A percentile compares a stretch with the other conserved stretches of the same genome.
Evolutionary conservation across 2,113 vertebrate genomes (phyloP).

Genomic region (Nannobrachium achirus): DNA sequence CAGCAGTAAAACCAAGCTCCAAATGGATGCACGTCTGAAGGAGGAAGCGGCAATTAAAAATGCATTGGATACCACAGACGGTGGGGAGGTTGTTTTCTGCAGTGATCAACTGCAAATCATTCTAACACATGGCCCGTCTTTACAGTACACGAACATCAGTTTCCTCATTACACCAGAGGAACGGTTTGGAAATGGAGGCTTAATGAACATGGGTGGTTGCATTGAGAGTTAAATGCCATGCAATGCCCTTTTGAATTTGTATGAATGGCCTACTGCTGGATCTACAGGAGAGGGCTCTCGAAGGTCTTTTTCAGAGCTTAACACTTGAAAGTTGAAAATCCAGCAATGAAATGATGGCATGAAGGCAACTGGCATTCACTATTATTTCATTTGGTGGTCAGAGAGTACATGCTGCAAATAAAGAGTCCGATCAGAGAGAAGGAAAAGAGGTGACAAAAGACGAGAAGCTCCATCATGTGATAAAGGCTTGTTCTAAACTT

Average conservation of each 20-base stretch:
- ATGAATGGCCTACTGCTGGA: slow-evolving; percentile 4
- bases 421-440: no score
- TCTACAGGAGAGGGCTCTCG: not conserved
- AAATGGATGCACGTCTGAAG: slow-evolving; percentile 24
- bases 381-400: not conserved
- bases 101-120: not conserved
- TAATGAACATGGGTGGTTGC: not conserved
- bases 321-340: not conserved
- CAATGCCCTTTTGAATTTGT: not conserved
- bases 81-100: not conserved
- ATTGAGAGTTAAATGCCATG: slow-evolving; percentile 9
- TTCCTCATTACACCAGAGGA: not conserved
- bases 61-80: slow-evolving; percentile 26
- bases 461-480: not conserved
- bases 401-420: not conserved
- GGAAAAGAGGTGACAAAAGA: no score
- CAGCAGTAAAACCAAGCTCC: slow-evolving; percentile 28
- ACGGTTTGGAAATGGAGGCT: not conserved
- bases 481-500: not conserved
- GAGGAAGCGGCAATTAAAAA: slow-evolving; percentile 49
- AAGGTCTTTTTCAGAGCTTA: not conserved
- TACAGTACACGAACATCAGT: not conserved
- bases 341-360: not conserved
- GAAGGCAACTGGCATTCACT: not conserved
- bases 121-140: slow-evolving; percentile 18